Conservation (phyloP, 2,797 vertebrate species). For the Hoplostethus mediterraneus region DNA sequence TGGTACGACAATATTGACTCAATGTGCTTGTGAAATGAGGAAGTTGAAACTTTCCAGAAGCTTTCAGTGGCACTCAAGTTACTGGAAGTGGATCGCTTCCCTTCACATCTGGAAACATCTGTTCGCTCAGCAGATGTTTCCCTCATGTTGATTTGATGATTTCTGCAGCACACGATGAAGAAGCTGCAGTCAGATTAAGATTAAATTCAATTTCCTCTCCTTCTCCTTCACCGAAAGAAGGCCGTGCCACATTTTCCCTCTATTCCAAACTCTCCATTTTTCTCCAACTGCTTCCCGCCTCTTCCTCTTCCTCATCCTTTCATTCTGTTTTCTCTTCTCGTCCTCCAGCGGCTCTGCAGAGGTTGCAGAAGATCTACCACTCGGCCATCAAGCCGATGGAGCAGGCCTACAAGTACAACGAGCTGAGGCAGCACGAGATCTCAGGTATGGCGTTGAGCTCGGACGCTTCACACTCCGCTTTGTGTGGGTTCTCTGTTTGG, state of each 20-base stretch:
- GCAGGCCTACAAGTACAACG: conserved; percentile 97
- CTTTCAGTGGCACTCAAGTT: too few relatives aligned
- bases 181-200: too few relatives aligned
- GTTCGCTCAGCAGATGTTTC: too few relatives aligned
- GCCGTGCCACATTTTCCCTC: neutral
- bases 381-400: conserved; percentile 96
- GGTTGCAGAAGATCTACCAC: conserved; percentile 95
- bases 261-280: neutral
- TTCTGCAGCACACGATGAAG: too few relatives aligned
- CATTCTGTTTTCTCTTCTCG: neutral
- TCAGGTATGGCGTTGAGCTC: conserved; percentile 86
- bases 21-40: too few relatives aligned
- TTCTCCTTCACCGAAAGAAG: neutral
- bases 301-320: neutral
- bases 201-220: neutral
- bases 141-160: too few relatives aligned
- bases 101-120: too few relatives aligned
- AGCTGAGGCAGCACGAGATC: conserved; percentile 97
- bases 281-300: neutral
- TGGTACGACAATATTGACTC: too few relatives aligned
- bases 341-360: conserved; percentile 88
- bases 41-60: too few relatives aligned
- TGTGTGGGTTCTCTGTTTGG: conserved; percentile 55
- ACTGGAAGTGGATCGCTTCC: too few relatives aligned
- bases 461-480: neutral